Conservation (phyloP, 2,113 vertebrate species). For the Ammospiza nelsoni region DNA sequence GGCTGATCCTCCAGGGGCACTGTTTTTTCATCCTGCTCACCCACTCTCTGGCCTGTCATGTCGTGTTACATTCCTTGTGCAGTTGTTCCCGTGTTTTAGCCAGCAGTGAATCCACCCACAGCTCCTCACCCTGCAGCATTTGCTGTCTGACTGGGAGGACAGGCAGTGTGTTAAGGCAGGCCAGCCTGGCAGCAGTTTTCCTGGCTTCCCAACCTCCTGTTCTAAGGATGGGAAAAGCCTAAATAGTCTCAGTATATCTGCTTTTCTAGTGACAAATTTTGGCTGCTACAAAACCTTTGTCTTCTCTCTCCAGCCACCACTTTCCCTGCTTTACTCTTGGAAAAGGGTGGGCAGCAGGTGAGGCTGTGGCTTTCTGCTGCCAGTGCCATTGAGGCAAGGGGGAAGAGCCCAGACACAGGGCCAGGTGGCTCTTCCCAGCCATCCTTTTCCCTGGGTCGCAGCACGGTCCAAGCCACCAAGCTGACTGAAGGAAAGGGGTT, state of each 20-base stretch:
- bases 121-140: background rate
- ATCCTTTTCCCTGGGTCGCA: background rate
- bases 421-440: background rate
- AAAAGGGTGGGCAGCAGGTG: background rate
- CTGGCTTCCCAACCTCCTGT: background rate
- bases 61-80: background rate
- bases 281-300: background rate
- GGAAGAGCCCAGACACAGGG: background rate
- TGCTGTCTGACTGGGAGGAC: background rate
- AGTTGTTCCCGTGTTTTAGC: background rate
- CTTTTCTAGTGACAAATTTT: background rate
- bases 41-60: background rate
- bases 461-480: background rate
- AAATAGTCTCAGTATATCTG: background rate
- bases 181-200: background rate
- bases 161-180: background rate
- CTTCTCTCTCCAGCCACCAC: background rate
- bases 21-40: background rate
- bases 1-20: background rate
- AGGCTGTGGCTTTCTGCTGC: background rate
- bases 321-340: background rate
- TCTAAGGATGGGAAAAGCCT: background rate
- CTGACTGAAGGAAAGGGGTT: background rate
- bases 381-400: background rate
- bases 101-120: background rate